Evolutionary conservation across 2,888 invertebrate genomes (phyloP), one percentile per base, ranked within the genome.

Genomic region (Tipula vernalis): DNA sequence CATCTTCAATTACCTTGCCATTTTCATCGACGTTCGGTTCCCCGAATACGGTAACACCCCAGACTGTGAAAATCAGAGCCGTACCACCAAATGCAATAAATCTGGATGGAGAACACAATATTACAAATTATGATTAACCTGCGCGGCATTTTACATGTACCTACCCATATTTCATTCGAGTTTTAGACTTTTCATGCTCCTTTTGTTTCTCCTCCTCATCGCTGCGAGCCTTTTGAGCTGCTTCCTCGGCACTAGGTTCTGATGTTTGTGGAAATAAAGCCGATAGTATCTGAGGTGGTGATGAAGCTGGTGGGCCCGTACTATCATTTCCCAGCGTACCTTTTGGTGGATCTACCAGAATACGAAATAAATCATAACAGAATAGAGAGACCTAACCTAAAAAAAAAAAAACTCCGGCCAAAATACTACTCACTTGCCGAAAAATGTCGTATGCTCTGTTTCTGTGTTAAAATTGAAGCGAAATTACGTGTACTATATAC

Each of bases 1-100:
- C 95, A 90, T 97, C 96, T 89, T 94, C 93, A 8, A 97, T 93
- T 4, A 93, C 89, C 87, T 95, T 93, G 0, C 97, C 97, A 41
- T 95, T 93, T 86, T 95, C 94, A 88, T 95, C 96, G 5, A 93
- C 91, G 83, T 93, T 92, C 0, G 98, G 96, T n/a, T 95, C 94
- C 0, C 97, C 96, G 90, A 95, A 93, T 93, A 94, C 93, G 89
- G 95, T 93, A 83, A 95, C 91, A 83, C 94, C 90, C 91, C 94
- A 94, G 0, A 94, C 91, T 3, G 94, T 93, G 89, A 94, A 91
- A 39, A 94, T 91, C 0, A 93, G 91, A 86, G 94, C 91, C 0
- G 94, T 93, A 0, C 94, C 92, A 28, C 95, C 95, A 88, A 95
- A 94, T 41, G 91, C 88, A 3, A 92, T 93, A 89, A 94, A 94